Evolutionary conservation across 2,888 invertebrate genomes (phyloP).

Genomic region (Nephrotoma appendiculata): DNA sequence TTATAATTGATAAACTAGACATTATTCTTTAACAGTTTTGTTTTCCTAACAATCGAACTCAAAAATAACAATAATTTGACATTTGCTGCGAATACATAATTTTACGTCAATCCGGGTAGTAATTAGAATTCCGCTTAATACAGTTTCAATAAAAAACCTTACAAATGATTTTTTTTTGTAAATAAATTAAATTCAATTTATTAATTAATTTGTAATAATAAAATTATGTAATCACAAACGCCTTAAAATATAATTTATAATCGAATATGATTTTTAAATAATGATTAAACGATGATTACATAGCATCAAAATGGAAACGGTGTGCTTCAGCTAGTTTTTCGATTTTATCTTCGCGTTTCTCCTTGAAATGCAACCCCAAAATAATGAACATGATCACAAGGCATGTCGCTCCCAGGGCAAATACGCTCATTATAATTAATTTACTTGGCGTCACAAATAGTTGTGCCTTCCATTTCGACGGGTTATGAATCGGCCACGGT

Average conservation of each 20-base stretch:
- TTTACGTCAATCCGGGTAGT: neutral
- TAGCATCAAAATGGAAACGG: conserved; percentile 74
- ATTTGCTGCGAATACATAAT: neutral
- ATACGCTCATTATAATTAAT: conserved; percentile 80
- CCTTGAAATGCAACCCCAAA: conserved; percentile 76
- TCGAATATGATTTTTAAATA: conserved; percentile 10
- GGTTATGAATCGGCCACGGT: conserved; percentile 64
- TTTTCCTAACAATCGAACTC: neutral
- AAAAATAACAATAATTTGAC: neutral
- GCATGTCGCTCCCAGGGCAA: conserved; percentile 75
- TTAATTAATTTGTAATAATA: neutral
- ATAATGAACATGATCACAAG: conserved; percentile 74
- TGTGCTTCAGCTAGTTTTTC: conserved; percentile 68
- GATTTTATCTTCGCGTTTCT: conserved; percentile 65
- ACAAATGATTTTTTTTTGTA: neutral
- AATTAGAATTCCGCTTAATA: neutral
- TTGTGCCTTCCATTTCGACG: conserved; percentile 75
- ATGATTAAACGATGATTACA: conserved; percentile 35
- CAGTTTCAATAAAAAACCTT: neutral
- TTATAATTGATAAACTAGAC: neutral
- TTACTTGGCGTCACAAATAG: conserved; percentile 92
- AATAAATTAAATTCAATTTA: neutral
- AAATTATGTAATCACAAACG: neutral
- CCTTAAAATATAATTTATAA: neutral
- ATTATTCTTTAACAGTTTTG: neutral